Evolutionary conservation across 2,888 invertebrate species (phyloP).

Genomic region (Gymnoscelis rufifasciata): DNA sequence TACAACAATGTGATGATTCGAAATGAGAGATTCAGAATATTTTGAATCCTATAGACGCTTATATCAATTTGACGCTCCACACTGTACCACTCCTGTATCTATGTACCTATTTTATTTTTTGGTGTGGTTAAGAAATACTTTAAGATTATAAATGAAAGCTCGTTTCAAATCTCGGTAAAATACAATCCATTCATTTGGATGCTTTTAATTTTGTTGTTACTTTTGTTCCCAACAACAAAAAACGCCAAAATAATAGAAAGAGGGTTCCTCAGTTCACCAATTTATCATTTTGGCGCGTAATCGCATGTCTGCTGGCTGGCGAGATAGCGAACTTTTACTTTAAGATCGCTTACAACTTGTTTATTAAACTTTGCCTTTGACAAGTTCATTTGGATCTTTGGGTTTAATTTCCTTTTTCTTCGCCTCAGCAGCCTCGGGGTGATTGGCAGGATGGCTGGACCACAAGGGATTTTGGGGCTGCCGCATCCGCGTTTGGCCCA

Average conservation of each 20-base stretch:
- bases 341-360: slow-evolving; percentile 47
- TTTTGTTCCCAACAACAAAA: neutral
- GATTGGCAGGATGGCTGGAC: neutral
- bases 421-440: neutral
- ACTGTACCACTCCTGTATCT: too few relatives aligned
- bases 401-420: slow-evolving; percentile 33
- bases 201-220: neutral
- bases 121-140: too few relatives aligned
- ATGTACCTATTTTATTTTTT: too few relatives aligned
- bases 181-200: too few relatives aligned
- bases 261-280: slow-evolving; percentile 14
- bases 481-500: too few relatives aligned
- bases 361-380: slow-evolving; percentile 48
- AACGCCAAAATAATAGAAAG: slow-evolving; percentile 16
- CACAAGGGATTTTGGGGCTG: neutral
- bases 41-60: too few relatives aligned
- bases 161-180: too few relatives aligned
- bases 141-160: too few relatives aligned
- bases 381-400: slow-evolving; percentile 28
- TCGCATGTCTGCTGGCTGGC: slow-evolving; percentile 36
- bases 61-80: too few relatives aligned
- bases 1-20: too few relatives aligned
- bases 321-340: slow-evolving; percentile 56
- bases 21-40: too few relatives aligned
- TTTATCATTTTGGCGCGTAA: slow-evolving; percentile 20